Conservation (phyloP, 2,797 vertebrate species). For the Meda fulgida region DNA sequence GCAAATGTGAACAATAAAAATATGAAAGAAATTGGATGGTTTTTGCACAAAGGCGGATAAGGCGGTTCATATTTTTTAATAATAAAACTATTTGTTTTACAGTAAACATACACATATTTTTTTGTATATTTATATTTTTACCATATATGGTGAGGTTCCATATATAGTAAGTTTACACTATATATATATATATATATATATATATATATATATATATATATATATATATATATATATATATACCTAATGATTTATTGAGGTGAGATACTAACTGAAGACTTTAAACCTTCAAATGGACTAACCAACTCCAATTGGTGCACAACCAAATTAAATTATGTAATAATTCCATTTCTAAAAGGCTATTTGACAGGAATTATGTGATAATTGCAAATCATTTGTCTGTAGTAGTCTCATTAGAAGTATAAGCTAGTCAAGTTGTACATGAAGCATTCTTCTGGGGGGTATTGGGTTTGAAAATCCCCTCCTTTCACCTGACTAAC, state of each 20-base stretch:
- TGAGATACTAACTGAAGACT: not conserved
- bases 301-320: not conserved
- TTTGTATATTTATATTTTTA: not conserved
- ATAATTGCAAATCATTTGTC: not conserved
- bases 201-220: not conserved
- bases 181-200: not conserved
- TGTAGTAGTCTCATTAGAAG: not conserved
- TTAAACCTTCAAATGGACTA: not conserved
- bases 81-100: not conserved
- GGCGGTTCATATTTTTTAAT: not conserved
- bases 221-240: not conserved
- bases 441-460: slow-evolving; percentile 6
- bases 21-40: not conserved
- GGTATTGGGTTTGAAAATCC: slow-evolving; percentile 2
- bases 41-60: not conserved
- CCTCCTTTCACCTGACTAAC: slow-evolving; percentile 51
- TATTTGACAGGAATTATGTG: not conserved
- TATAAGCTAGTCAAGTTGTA: not conserved
- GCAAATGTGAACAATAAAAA: not conserved
- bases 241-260: not conserved
- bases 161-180: not conserved
- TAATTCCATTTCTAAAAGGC: not conserved
- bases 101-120: not conserved
- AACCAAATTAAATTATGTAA: not conserved
- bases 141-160: not conserved